Conservation (phyloP, 2,797 vertebrate species). For the Enteromius thamalakanensis region DNA sequence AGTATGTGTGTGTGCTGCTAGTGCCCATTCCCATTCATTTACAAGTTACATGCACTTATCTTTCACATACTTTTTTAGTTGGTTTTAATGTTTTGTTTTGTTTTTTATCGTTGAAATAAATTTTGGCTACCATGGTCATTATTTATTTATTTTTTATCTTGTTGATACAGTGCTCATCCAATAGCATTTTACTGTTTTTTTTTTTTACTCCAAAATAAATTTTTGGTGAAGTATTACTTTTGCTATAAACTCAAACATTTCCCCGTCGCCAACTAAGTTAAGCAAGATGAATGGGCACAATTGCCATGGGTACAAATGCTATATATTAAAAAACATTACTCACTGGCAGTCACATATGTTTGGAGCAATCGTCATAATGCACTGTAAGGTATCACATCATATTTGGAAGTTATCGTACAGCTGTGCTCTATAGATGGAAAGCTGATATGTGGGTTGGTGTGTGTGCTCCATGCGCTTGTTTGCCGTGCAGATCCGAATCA, state of each 20-base stretch:
- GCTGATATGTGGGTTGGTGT: background rate
- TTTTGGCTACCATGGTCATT: background rate
- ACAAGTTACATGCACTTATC: no score
- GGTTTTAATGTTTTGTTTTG: no score
- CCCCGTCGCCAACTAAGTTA: conserved; percentile 10
- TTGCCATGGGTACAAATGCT: conserved; percentile 28
- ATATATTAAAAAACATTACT: conserved; percentile 51
- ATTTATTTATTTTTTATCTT: background rate
- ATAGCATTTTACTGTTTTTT: background rate
- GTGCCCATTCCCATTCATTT: background rate
- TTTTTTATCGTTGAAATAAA: background rate
- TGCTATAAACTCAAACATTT: conserved; percentile 9
- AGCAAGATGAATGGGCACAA: conserved; percentile 27
- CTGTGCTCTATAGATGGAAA: conserved; percentile 36
- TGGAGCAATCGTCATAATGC: conserved; percentile 28
- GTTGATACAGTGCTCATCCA: background rate
- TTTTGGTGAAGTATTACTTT: conserved; percentile 11
- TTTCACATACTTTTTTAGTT: no score
- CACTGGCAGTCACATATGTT: conserved; percentile 33
- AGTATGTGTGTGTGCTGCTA: background rate
- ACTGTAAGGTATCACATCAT: conserved; percentile 27
- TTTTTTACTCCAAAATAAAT: background rate
- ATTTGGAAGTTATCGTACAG: conserved; percentile 44
- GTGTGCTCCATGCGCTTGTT: conserved; percentile 6
- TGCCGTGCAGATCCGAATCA: conserved; percentile 26